These are phyloP conservation scores for Alcedo atthis DNA, from an alignment of 2,797 vertebrate genomes.

Conservation along the genomic window DNA sequence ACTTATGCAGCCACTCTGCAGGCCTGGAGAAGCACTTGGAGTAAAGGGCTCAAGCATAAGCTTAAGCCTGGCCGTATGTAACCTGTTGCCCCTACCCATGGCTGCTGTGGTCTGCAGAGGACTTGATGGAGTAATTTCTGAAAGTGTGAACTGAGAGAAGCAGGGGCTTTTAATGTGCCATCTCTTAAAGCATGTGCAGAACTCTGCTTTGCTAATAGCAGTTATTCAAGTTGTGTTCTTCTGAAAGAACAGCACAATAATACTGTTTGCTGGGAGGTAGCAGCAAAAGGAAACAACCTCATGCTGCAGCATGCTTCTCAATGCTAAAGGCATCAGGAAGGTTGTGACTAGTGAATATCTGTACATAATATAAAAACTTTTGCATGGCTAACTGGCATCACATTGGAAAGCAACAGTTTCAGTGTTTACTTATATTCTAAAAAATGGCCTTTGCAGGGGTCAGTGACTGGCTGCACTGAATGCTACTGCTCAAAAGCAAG, in stretches of 20 bases:
- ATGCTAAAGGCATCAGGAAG: rapidly evolving
- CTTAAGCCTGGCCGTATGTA: neutral
- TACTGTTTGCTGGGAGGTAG: neutral
- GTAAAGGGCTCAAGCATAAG: neutral
- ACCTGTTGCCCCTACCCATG: neutral
- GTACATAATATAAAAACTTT: neutral
- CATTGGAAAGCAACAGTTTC: neutral
- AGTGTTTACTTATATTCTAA: neutral
- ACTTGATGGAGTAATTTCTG: neutral
- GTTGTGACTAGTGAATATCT: neutral
- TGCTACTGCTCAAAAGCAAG: neutral
- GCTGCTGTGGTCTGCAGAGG: neutral
- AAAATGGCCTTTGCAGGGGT: neutral
- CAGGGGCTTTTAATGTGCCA: neutral
- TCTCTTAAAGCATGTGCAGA: neutral
- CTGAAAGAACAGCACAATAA: neutral
- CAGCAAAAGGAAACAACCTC: neutral
- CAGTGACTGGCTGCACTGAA: neutral
- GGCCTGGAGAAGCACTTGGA: neutral
- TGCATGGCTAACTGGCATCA: neutral
- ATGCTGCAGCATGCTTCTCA: neutral
- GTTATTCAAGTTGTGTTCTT: neutral
- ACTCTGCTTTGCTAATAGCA: neutral
- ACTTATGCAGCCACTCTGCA: neutral
- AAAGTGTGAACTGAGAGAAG: neutral